A percentile compares a stretch with the other conserved stretches of the same genome.
Conservation (phyloP, 2,888 invertebrate genomes). For the Drosophila anomelani region DNA sequence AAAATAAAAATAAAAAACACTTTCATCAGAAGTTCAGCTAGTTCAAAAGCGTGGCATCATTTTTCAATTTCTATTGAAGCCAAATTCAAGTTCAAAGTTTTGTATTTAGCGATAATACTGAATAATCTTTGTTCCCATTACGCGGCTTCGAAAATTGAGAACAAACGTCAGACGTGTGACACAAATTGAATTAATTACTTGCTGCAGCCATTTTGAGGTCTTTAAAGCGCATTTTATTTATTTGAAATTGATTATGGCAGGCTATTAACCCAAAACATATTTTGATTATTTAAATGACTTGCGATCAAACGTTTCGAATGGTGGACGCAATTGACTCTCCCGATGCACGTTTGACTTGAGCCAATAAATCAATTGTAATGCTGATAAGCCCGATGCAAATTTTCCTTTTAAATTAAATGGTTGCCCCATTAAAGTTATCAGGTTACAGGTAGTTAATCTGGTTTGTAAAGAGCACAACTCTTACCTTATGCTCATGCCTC, state of each 20-base stretch:
- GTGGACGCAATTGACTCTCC: conserved; percentile 29
- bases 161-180: conserved; percentile 9
- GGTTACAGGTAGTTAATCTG: conserved; percentile 12
- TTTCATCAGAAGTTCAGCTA: conserved; percentile 5
- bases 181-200: background rate
- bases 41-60: conserved; percentile 47
- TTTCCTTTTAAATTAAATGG: conserved; percentile 28
- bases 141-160: conserved; percentile 9
- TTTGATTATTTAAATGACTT: conserved; percentile 31
- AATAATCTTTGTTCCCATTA: conserved; percentile 42
- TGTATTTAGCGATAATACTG: conserved; percentile 18
- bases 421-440: conserved; percentile 7
- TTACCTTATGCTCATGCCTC: conserved; percentile 15
- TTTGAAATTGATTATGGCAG: conserved; percentile 10
- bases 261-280: conserved; percentile 45
- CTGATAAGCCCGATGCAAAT: conserved; percentile 28
- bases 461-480: conserved; percentile 5
- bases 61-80: conserved; percentile 13
- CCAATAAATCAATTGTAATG: conserved; percentile 50
- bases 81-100: conserved; percentile 50
- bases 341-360: conserved; percentile 45
- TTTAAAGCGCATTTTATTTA: conserved; percentile 18
- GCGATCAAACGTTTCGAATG: conserved; percentile 25
- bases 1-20: too few species aligned
- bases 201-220: background rate